phyloP scores from a whole-genome alignment of 2,888 invertebrate genomes.

The Stegophylla sp. region DNA sequence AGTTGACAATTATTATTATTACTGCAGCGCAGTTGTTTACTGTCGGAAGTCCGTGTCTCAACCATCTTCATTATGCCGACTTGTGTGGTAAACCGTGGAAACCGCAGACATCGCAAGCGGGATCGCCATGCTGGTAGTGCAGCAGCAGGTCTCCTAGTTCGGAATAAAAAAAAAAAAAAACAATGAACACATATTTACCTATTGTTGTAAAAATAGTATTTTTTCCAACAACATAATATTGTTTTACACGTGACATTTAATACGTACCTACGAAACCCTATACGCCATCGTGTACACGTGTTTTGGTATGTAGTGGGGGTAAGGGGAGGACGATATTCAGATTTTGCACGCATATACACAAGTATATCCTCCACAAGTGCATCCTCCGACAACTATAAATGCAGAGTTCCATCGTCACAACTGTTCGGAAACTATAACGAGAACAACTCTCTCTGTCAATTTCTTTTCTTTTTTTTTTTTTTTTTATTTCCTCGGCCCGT shows the following conservation, averaged over 20 bases:
- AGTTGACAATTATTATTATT: neutral
- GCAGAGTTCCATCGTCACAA: slow-evolving; percentile 8
- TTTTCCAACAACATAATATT: slow-evolving; percentile 10
- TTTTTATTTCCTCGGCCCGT: neutral
- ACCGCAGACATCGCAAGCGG: slow-evolving; percentile 2
- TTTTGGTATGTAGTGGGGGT: slow-evolving; percentile 37
- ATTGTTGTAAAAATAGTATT: slow-evolving; percentile 23
- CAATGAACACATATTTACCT: slow-evolving; percentile 20
- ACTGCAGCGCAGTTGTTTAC: no score
- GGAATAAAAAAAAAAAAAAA: slow-evolving; percentile 16
- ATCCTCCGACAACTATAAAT: slow-evolving; percentile 2
- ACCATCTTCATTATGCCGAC: slow-evolving; percentile 31
- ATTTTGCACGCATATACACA: slow-evolving; percentile 27
- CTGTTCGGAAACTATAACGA: neutral
- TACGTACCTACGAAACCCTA: slow-evolving; percentile 38
- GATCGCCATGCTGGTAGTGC: slow-evolving; percentile 45
- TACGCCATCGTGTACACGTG: slow-evolving; percentile 20
- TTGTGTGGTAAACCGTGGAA: slow-evolving; percentile 27
- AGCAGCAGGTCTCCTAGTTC: neutral
- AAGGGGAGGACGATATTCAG: neutral
- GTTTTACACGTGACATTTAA: slow-evolving; percentile 49
- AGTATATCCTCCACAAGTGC: slow-evolving; percentile 14
- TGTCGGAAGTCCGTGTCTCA: slow-evolving; percentile 30
- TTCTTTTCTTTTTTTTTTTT: no score
- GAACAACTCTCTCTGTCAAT: no score